phyloP scores from a whole-genome alignment of 2,797 vertebrate species.

The Liasis olivaceus region DNA sequence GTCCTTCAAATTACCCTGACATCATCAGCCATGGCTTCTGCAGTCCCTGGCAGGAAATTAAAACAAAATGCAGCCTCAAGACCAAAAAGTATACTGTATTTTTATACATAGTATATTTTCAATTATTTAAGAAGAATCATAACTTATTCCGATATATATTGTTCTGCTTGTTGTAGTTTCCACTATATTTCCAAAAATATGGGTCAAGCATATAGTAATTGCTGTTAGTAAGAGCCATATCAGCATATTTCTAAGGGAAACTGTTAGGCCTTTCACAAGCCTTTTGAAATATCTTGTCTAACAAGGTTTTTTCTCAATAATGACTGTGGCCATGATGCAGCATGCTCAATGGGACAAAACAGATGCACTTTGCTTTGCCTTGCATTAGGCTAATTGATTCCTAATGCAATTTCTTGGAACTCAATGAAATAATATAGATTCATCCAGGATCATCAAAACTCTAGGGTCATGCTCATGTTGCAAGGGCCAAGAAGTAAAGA shows the following conservation, averaged over 20 bases:
- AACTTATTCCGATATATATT: not conserved
- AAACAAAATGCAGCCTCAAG: not conserved
- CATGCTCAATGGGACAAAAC: not conserved
- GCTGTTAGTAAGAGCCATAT: not conserved
- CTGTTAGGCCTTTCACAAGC: not conserved
- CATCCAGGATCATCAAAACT: slow-evolving; percentile 13
- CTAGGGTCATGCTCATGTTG: not conserved
- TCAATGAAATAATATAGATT: not conserved
- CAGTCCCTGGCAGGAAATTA: not conserved
- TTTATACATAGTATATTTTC: not conserved
- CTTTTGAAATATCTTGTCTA: not conserved
- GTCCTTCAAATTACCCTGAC: not conserved
- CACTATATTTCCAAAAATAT: slow-evolving; percentile 4
- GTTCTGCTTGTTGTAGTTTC: not conserved
- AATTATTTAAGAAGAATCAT: not conserved
- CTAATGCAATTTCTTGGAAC: slow-evolving; percentile 19
- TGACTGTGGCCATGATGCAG: not conserved
- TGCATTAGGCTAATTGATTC: slow-evolving; percentile 10
- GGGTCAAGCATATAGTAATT: not conserved
- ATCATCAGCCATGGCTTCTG: not conserved
- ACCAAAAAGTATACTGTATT: not conserved
- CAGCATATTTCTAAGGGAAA: not conserved
- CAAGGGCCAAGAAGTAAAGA: slow-evolving; percentile 15
- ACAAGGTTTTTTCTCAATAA: not conserved
- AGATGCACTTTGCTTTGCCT: not conserved